Percentiles rank a stretch among this genome's conserved stretches.
phyloP scores from a whole-genome alignment of 2,888 invertebrate genomes.

The Caradrina kadenii region DNA sequence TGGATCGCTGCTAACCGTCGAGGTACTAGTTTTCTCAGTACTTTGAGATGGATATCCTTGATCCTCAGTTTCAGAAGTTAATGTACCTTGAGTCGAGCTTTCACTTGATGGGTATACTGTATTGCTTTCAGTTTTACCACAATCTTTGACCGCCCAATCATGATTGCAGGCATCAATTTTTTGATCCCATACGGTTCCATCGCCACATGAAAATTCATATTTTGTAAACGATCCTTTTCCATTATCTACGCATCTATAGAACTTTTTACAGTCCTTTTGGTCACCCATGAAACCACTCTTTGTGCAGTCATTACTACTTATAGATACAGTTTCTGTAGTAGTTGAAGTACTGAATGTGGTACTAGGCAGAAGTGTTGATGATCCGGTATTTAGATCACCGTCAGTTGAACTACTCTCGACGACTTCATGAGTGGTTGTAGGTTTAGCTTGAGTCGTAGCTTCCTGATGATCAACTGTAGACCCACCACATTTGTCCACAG shows the following conservation, averaged over 20 bases:
- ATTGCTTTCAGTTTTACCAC: constrained; percentile 54
- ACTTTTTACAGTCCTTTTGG: constrained; percentile 91
- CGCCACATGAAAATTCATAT: constrained; percentile 90
- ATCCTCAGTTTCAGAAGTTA: constrained; percentile 25
- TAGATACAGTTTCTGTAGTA: constrained; percentile 26
- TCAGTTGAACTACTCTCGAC: constrained; percentile 32
- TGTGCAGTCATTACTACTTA: constrained; percentile 55
- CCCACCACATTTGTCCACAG: constrained; percentile 77
- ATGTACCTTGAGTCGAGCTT: constrained; percentile 18
- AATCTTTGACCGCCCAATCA: constrained; percentile 74
- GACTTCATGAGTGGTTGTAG: constrained; percentile 11
- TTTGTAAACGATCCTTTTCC: constrained; percentile 84
- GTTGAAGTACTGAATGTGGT: constrained; percentile 22
- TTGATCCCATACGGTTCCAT: constrained; percentile 91
- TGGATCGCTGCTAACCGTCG: constrained; percentile 20
- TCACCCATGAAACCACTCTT: constrained; percentile 91
- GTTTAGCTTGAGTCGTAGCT: constrained; percentile 26
- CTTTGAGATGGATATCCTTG: constrained; percentile 41
- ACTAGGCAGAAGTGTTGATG: constrained; percentile 21
- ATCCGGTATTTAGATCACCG: constrained; percentile 4
- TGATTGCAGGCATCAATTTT: constrained; percentile 90
- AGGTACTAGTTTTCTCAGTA: constrained; percentile 44
- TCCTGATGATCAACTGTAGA: constrained; percentile 30
- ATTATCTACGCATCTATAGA: constrained; percentile 92
- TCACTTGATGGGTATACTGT: constrained; percentile 37